A percentile compares a stretch with the other conserved stretches of the same genome.
These are phyloP conservation scores for Loris lydekkerianus DNA, from an alignment of 2,797 vertebrate species.

Conservation along the genomic window DNA sequence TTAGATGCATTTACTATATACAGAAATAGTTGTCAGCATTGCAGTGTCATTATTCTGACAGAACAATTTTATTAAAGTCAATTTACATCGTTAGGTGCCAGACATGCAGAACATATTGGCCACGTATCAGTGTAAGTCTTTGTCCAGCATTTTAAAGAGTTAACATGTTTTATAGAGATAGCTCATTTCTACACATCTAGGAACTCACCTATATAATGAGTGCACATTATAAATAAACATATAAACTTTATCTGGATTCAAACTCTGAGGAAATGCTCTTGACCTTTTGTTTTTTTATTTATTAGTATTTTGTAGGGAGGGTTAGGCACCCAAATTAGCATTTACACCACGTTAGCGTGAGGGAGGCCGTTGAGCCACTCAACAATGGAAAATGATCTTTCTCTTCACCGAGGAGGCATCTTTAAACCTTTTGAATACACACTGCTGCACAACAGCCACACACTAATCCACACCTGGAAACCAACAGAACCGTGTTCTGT, in stretches of 20 bases:
- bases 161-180: accelerated
- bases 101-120: accelerated
- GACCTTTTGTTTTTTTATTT: accelerated
- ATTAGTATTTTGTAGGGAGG: too few species aligned
- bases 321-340: background rate
- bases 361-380: accelerated
- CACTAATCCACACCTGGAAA: slow-evolving; percentile 76
- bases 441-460: slow-evolving; percentile 33
- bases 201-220: accelerated
- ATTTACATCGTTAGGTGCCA: accelerated
- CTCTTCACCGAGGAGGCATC: slow-evolving; percentile 45
- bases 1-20: background rate
- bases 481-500: slow-evolving; percentile 33
- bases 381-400: background rate
- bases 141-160: accelerated
- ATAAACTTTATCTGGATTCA: background rate
- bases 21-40: accelerated
- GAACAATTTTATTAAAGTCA: accelerated
- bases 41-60: accelerated
- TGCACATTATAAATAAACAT: background rate
- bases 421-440: slow-evolving; percentile 76
- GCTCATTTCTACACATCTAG: accelerated
- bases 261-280: background rate
- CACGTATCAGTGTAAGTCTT: accelerated
- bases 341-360: accelerated